Base-by-base conservation (phyloP, 1,140 invertebrate genomes). In the Heliothis subflexa region DNA sequence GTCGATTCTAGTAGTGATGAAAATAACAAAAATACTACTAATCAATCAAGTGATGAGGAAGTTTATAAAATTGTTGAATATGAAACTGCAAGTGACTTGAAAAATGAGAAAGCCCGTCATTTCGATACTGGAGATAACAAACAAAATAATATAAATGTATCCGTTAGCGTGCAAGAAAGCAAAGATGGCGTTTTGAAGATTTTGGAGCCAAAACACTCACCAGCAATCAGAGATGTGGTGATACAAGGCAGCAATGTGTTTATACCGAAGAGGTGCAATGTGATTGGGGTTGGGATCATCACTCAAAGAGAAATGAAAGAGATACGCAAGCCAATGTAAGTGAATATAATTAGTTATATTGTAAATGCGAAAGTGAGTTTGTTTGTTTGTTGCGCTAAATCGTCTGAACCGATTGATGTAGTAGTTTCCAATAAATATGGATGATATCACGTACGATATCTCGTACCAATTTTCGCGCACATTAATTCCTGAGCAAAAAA, bases 21-120 rank as follows among this genome's bases (percentile, higher is more conserved):
- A 12, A 18, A 16, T 40, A 73, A 59, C 10, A 62, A 40, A 21
- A 47, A 16, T 21, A 1, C 16, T 25, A 25, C n/a, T 64, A 70
- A 66, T 4, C 57, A 85, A 40, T 84, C 86, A 0, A 93, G 88
- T 62, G 86, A 91, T 66, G 91, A 93, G 83, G 81, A 92, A 86
- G 89, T 93, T 33, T 93, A 85, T 77, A 91, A 93, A 75, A 87
- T 94, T 47, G 83, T 91, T 13, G 90, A 94, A 78, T 93, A 94
- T 80, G 90, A 93, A 76, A 85, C 84, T 5, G 72, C 78, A 25
- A 72, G 78, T 9, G 64, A 84, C 64, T 76, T 80, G 40, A 85
- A 82, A 80, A 85, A 79, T 28, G 70, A 55, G 2, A 84, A 78
- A 47, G 80, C 54, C 47, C 55, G 61, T 57, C 75, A 79, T 50